Base-by-base conservation (phyloP, 92 coral and sea anemone species). In the Siderastrea siderea region DNA sequence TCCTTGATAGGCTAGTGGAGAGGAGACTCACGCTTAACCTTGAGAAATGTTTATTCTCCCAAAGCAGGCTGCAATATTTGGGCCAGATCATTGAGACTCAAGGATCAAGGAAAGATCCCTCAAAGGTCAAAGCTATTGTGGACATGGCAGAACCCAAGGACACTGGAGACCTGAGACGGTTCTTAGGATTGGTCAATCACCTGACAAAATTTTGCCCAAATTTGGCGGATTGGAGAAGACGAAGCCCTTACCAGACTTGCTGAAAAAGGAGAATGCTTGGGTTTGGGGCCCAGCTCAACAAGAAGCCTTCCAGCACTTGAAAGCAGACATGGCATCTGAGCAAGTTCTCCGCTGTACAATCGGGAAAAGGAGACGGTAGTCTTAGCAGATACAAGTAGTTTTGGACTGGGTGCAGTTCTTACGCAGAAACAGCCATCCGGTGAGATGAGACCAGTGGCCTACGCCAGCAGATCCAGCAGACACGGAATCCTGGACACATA, bases 391-490 rank as follows among this genome's bases (percentile, higher is more conserved):
- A 85, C 90, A 1, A 82, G 82, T 54, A 53, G 89, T 59, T 74
- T 82, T 78, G 86, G 93, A 44, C 74, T 94, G 15, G 93, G 92
- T 17, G 94, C 92, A 51, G 90, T 90, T 52, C 91, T 85, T 53
- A 91, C 87, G 85, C 86, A 93, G 54, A 86, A 70, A 47, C 80
- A 78, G 73, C 81, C 74, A 44, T 68, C 68, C 38, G 83, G 87
- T 61, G 86, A 92, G 43, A 55, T 77, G 82, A 68, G 83, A 45
- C 93, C 92, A 52, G 88, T 91, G 68, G 94, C 93, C 47, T 91
- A 87, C 52, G 90, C 86, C 38, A 87, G 93, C 69, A 84, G 91
- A 63, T 93, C 89, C 8, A 74, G 89, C 57, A 68, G 81, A 70
- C 77, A 62, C 62, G 89, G 92, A 19, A 77, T 83, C 89, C 74